Base-by-base conservation (phyloP, 2,797 vertebrate species). In the Pantherophis alleghaniensis region DNA sequence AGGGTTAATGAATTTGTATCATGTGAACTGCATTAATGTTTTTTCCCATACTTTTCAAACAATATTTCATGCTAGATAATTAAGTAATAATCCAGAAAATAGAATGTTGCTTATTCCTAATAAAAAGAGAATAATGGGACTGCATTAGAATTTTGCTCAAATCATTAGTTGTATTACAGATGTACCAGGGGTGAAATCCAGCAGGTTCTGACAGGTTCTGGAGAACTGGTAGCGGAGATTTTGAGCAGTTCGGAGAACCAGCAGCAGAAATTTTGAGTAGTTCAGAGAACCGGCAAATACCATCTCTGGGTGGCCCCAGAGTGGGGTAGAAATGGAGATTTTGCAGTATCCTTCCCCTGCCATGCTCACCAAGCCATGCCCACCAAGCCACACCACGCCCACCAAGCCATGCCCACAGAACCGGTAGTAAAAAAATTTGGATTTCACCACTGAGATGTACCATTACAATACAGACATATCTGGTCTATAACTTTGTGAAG, bases 31-130 rank as follows among this genome's bases (percentile, higher is more conserved):
- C 28, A 89, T 51, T 69, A 51, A 93, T 89, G 61, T 32, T 55
- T 89, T 83, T 74, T 13, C 63, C 55, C 37, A 0, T 69, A 93
- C 89, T 91, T 83, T 93, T 69, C 56, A 83, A 59, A 89, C 37
- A 91, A 93, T 89, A 86, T 57, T 91, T 91, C 86, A 91, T 10
- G 66, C 79, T 83, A 66, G 79, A 51, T 88, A 91, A 86, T 87
- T 86, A 61, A 89, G 74, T 86, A 91, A 91, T 93, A 86, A 91
- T 91, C 69, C 69, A 91, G 90, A 55, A 93, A 91, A 93, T 89
- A 87, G 91, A 91, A 63, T 86, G 69, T 83, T 88, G 56, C 92
- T 69, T 79, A 47, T 20, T 91, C 88, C 37, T 89, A 83, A 91
- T 83, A 1, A 4, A 16, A 5, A 88, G 79, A 91, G 24, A 91